Percentiles rank a stretch among this genome's conserved stretches.
Conservation (phyloP, 1,140 invertebrate species). For the Periplaneta americana region DNA sequence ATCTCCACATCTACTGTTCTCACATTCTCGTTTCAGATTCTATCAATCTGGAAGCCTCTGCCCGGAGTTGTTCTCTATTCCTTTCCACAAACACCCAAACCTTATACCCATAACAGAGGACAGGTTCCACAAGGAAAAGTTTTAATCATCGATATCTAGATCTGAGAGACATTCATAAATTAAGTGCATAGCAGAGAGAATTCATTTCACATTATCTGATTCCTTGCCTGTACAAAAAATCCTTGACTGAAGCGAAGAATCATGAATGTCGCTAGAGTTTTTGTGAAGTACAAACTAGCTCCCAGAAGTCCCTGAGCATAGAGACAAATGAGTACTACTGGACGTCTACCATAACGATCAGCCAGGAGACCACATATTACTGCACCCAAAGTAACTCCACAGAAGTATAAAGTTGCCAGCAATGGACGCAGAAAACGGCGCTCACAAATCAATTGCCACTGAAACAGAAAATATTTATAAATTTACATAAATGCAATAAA, state of each 20-base stretch:
- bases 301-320: constrained; percentile 43
- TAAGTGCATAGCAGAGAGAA: constrained; percentile 24
- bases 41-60: too few species aligned
- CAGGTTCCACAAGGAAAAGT: too few species aligned
- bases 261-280: constrained; percentile 37
- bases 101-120: too few species aligned
- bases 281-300: constrained; percentile 41
- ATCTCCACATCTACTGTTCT: too few species aligned
- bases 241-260: constrained; percentile 40
- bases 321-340: constrained; percentile 43
- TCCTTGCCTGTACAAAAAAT: constrained; percentile 41
- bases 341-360: constrained; percentile 46
- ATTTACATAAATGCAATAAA: too few species aligned
- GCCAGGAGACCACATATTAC: constrained; percentile 44
- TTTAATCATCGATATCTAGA: too few species aligned
- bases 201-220: background rate
- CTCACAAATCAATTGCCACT: constrained; percentile 51
- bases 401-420: constrained; percentile 42
- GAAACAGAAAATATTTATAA: constrained; percentile 22
- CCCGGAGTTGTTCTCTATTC: too few species aligned
- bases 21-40: too few species aligned
- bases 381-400: constrained; percentile 47
- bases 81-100: too few species aligned
- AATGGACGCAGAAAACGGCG: constrained; percentile 37
- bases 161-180: constrained; percentile 36